A percentile compares a stretch with the other conserved stretches of the same genome.
phyloP scores from a whole-genome alignment of 1,140 invertebrate species.

The Liolophura sinensis region DNA sequence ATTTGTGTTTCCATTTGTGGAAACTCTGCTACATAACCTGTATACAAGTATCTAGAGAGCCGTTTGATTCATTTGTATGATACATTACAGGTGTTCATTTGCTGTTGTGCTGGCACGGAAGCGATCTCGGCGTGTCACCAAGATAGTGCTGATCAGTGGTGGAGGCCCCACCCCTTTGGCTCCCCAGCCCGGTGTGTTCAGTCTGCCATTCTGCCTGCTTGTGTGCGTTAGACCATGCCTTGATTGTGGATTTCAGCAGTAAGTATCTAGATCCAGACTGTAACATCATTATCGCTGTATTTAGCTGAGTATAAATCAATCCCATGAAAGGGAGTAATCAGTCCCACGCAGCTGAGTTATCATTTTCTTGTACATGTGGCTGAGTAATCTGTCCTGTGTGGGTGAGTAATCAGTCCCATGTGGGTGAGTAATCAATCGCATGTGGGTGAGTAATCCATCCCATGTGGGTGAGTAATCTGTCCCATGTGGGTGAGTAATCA shows the following conservation, averaged over 20 bases:
- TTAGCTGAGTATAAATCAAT: neutral
- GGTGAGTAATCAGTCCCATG: too few relatives aligned
- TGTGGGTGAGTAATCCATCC: too few relatives aligned
- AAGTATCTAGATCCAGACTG: slow-evolving; percentile 16
- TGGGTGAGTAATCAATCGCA: too few relatives aligned
- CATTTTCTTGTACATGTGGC: too few relatives aligned
- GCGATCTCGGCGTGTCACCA: slow-evolving; percentile 66
- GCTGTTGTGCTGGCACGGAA: slow-evolving; percentile 69
- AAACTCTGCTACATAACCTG: too few relatives aligned
- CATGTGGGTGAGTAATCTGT: too few relatives aligned
- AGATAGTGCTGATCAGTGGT: slow-evolving; percentile 72
- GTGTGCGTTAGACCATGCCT: slow-evolving; percentile 58
- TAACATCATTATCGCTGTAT: neutral
- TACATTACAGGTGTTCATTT: slow-evolving; percentile 68
- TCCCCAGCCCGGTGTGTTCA: slow-evolving; percentile 63
- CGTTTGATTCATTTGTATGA: slow-evolving; percentile 1
- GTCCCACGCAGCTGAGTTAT: too few relatives aligned
- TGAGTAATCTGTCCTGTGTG: too few relatives aligned
- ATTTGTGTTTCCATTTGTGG: too few relatives aligned
- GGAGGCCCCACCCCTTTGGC: slow-evolving; percentile 73
- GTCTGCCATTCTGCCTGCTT: slow-evolving; percentile 53
- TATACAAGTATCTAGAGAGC: too few relatives aligned
- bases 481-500: too few relatives aligned
- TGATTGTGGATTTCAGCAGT: slow-evolving; percentile 57
- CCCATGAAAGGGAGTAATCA: too few relatives aligned